A percentile compares a stretch with the other conserved stretches of the same genome.
Evolutionary conservation across 1,140 invertebrate species (phyloP).

Genomic region (Zaprionus inermis): DNA sequence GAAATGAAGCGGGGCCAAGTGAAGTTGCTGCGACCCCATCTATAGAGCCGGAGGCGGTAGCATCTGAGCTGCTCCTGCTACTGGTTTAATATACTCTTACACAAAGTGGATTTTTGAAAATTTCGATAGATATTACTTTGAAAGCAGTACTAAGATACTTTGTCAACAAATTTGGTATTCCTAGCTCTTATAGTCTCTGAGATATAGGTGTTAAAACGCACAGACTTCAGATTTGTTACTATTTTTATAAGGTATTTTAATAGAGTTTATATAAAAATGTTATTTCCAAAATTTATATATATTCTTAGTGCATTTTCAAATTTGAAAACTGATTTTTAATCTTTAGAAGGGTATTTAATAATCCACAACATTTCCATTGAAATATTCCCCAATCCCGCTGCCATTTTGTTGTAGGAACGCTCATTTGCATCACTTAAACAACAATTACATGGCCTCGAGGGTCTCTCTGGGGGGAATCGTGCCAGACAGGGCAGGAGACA

Average conservation of each 20-base stretch:
- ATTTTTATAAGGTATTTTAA: no score
- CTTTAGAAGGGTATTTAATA: neutral
- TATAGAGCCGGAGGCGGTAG: slow-evolving; percentile 27
- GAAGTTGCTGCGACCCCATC: slow-evolving; percentile 33
- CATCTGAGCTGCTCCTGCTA: slow-evolving; percentile 3
- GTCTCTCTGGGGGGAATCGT: slow-evolving; percentile 9
- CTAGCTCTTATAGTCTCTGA: no score
- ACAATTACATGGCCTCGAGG: slow-evolving; percentile 60
- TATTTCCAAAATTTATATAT: neutral
- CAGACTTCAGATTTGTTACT: no score
- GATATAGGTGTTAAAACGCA: no score
- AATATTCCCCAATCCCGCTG: neutral
- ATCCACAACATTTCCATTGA: neutral
- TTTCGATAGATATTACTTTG: no score
- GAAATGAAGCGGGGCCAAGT: slow-evolving; percentile 39
- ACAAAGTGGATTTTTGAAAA: neutral
- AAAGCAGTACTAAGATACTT: no score
- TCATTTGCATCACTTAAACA: slow-evolving; percentile 69
- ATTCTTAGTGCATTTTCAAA: neutral
- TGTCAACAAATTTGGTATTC: no score
- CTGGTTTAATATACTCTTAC: slow-evolving; percentile 14
- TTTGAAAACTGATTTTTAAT: neutral
- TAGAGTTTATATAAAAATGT: neutral
- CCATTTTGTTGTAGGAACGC: slow-evolving; percentile 46
- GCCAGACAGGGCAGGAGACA: slow-evolving; percentile 1